Base-by-base conservation (phyloP, 2,888 invertebrate genomes). In the Epinotia demarniana region DNA sequence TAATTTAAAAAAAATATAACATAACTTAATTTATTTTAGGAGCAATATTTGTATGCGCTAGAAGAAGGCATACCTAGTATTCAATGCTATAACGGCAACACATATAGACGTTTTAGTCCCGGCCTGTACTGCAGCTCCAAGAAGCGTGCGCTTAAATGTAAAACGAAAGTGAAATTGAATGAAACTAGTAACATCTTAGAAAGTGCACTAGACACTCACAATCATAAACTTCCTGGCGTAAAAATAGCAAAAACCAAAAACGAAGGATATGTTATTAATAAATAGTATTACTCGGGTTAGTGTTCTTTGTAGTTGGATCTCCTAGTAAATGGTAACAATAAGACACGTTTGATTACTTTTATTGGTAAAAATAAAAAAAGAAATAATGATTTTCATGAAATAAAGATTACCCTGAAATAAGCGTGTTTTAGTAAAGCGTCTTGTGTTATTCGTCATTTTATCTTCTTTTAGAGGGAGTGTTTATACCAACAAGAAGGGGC, bases 401-500 rank as follows among this genome's bases (percentile, higher is more conserved):
- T 39, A 39, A 33, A 33, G 33, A 33, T 39, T 39, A 9, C 9
- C 9, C 9, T 39, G 8, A 39, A 39, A 39, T 39, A 8, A 39
- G 39, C 9, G 39, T 39, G 39, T 39, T 39, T 39, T 39, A 39
- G 1, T 39, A 39, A 39, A 39, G 9, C 39, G 2, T 39, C 39
- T 39, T 39, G 8, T 39, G 13, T 49, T 62, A 16, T n/a, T 23
- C 6, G 27, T 55, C 6, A 4, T 43, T 61, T 11, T 53, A 23
- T 39, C 23, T 3, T 49, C 19, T 62, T 68, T 33, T 46, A 73
- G 68, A 18, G 49, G 66, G 62, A 18, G 43, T 13, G 53, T 73
- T 73, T 62, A 62, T 73, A 27, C 55, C 73, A 6, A 68, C 68
- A 12, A 62, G 57, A 27, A 57, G 63, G 39, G 72, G 72, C 12